Evolutionary conservation across 2,888 invertebrate species (phyloP).

Genomic region (Mimachlamys varia): DNA sequence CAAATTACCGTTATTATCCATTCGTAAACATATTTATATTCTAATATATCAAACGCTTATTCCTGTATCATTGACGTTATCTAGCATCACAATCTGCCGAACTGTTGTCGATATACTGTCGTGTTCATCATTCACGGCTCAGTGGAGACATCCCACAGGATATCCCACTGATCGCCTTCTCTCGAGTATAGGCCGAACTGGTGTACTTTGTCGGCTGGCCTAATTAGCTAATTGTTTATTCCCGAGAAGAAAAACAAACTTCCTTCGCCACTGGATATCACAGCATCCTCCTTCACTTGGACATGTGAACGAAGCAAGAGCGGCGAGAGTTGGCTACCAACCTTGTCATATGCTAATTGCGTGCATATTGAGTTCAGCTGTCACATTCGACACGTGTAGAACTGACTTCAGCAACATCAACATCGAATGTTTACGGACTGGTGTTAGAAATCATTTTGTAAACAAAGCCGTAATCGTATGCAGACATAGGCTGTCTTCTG

Average conservation of each 20-base stretch:
- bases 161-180: background rate
- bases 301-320: background rate
- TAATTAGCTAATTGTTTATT: conserved; percentile 34
- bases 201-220: background rate
- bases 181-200: background rate
- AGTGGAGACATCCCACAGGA: background rate
- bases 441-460: background rate
- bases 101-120: conserved; percentile 26
- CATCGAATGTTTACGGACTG: background rate
- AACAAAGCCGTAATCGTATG: background rate
- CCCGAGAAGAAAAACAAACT: conserved; percentile 5
- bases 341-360: background rate
- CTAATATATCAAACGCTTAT: background rate
- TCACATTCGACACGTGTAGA: background rate
- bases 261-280: background rate
- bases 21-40: background rate
- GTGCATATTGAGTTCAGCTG: background rate
- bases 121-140: conserved; percentile 24
- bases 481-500: background rate
- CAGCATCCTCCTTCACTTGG: background rate
- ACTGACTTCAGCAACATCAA: background rate
- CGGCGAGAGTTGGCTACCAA: background rate
- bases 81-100: background rate
- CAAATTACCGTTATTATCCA: background rate
- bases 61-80: background rate